Evolutionary conservation across 2,888 invertebrate genomes (phyloP), one percentile per base, ranked within the genome.

Genomic region (Eledona agricola): DNA sequence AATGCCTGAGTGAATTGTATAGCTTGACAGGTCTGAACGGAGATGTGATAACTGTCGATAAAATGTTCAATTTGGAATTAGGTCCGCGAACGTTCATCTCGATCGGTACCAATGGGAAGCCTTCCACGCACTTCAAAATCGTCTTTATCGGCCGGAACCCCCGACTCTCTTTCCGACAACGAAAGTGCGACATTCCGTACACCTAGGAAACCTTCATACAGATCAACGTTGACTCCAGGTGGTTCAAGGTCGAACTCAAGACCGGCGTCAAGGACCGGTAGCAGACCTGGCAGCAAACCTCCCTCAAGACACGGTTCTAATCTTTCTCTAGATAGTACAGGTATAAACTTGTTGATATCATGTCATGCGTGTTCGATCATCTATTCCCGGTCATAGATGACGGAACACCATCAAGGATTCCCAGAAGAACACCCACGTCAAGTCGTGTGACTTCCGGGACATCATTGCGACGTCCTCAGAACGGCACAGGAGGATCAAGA

Each of bases 241-340:
- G 89, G 89, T 38, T 89, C 89, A 40, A 74, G 77, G 43, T 83
- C 84, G 22, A 85, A 87, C 57, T 87, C 87, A 56, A 84, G 94
- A 71, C 93, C 94, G 26, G 86, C 88, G 52, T 93, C 93, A 51
- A 83, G 93, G 66, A 90, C 93, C 28, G 88, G 89, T 17, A 92
- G 93, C 61, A 82, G 94, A 63, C 84, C 90, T 54, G 92, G 93
- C 55, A 93, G 93, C 57, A 93, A 95, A 76, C 95, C 96, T 59
- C 91, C 94, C 11, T 95, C 95, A 63, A 86, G 95, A 65, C 93
- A 95, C 72, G 95, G 95, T 61, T 96, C 96, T 29, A 94, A 92
- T 71, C 83, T 93, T 55, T 94, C 94, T 28, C 79, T 94, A 62
- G 93, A 93, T 74, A 91, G 92, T 74, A 90, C 91, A 75, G 92